Percentiles rank a stretch among this genome's conserved stretches.
Conservation (phyloP, 2,797 vertebrate species). For the Tachyglossus aculeatus region DNA sequence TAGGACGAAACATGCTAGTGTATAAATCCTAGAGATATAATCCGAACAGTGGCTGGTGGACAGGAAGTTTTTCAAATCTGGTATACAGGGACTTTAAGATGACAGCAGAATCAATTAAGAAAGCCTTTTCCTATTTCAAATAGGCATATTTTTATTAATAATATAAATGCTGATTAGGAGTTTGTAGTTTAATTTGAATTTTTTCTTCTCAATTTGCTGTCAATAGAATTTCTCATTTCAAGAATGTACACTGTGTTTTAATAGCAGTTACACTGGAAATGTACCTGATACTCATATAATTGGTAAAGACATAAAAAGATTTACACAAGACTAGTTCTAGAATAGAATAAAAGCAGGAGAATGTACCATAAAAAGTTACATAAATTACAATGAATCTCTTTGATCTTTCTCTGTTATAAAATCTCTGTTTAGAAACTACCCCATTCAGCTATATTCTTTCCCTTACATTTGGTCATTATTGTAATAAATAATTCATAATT, state of each 20-base stretch:
- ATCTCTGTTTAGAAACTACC: neutral
- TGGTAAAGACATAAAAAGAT: neutral
- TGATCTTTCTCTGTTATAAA: neutral
- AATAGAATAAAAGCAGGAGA: neutral
- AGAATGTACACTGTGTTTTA: neutral
- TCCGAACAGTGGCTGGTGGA: neutral
- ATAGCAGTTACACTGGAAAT: neutral
- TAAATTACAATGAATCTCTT: neutral
- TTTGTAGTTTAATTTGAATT: neutral
- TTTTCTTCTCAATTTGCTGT: neutral
- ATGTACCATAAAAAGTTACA: neutral
- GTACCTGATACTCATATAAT: neutral
- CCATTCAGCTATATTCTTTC: neutral
- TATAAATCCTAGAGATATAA: neutral
- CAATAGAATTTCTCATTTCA: neutral
- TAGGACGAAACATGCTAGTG: neutral
- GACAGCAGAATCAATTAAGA: neutral
- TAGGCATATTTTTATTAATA: neutral
- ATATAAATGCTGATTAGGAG: neutral
- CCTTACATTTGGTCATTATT: neutral
- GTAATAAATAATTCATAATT: neutral
- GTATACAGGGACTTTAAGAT: neutral
- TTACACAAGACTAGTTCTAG: neutral
- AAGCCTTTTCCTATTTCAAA: neutral
- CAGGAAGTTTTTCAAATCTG: neutral